phyloP scores from a whole-genome alignment of 2,888 invertebrate species.

The Epinotia bilunana region DNA sequence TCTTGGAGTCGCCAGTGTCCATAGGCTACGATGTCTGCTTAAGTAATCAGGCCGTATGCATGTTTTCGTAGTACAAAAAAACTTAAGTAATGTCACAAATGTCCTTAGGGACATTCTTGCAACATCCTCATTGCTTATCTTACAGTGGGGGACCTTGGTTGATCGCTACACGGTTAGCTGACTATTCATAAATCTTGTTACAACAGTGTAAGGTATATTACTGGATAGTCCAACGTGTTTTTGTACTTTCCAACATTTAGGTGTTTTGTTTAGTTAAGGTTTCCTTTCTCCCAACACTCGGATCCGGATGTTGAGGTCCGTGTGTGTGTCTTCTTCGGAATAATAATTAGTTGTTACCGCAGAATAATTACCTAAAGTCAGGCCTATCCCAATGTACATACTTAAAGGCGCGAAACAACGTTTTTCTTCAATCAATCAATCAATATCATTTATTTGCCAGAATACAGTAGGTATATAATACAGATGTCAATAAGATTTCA shows the following conservation, averaged over 20 bases:
- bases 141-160: slow-evolving; percentile 12
- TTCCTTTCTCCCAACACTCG: slow-evolving; percentile 32
- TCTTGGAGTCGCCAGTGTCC: too few species aligned
- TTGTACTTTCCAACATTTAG: not conserved
- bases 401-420: too few species aligned
- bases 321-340: slow-evolving; percentile 1
- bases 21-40: too few species aligned
- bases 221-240: not conserved
- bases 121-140: slow-evolving; percentile 27
- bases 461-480: too few species aligned
- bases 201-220: not conserved
- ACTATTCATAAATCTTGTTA: not conserved
- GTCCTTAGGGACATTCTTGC: slow-evolving; percentile 15
- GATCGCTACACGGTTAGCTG: not conserved
- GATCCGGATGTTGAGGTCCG: slow-evolving; percentile 10
- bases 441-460: too few species aligned
- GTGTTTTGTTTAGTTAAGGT: slow-evolving; percentile 23
- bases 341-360: slow-evolving; percentile 8
- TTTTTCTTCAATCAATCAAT: too few species aligned
- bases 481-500: too few species aligned
- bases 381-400: too few species aligned
- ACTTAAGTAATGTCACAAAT: not conserved
- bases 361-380: too few species aligned
- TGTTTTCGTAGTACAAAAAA: too few species aligned
- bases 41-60: too few species aligned